Percentiles rank a stretch among this genome's conserved stretches.
Conservation (phyloP, 2,797 vertebrate genomes). For the Rhinatrema bivittatum region DNA sequence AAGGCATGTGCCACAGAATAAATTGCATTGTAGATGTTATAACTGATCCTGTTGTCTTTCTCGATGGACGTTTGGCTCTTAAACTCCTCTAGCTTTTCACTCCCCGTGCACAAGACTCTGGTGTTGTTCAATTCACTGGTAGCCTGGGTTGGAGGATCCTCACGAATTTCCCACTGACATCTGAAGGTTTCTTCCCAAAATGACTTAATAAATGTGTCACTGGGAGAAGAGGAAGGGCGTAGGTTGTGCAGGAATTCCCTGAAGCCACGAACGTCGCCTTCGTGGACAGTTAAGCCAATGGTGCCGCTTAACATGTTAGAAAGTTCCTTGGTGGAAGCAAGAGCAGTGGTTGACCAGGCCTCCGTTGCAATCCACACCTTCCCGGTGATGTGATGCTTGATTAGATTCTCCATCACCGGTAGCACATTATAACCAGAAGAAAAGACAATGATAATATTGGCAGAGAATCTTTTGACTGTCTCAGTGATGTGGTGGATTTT, state of each 20-base stretch:
- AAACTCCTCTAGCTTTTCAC: constrained; percentile 1
- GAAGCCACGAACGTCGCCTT: constrained; percentile 8
- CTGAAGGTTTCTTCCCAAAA: constrained; percentile 13
- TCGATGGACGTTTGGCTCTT: constrained; percentile 10
- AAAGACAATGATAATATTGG: constrained; percentile 10
- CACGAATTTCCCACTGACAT: constrained; percentile 2
- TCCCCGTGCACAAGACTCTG: constrained; percentile 12
- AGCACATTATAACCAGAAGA: constrained; percentile 12
- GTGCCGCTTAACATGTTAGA: neutral
- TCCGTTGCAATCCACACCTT: constrained; percentile 6
- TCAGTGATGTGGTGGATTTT: neutral
- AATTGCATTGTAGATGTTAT: constrained; percentile 12
- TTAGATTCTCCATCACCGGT: constrained; percentile 8
- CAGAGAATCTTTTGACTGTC: constrained; percentile 5
- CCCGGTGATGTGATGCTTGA: neutral
- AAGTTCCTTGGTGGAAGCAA: neutral
- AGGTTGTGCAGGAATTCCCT: constrained; percentile 7
- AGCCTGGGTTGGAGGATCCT: no score
- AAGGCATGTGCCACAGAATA: constrained; percentile 4
- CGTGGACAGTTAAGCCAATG: constrained; percentile 10
- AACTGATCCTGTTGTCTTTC: constrained; percentile 8
- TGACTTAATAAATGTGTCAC: constrained; percentile 1
- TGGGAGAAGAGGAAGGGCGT: neutral
- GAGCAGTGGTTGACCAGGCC: constrained; percentile 8
- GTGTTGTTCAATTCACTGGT: no score